These are phyloP conservation scores for Margaritifera margaritifera DNA, from an alignment of 2,888 invertebrate species.

Conservation along the genomic window DNA sequence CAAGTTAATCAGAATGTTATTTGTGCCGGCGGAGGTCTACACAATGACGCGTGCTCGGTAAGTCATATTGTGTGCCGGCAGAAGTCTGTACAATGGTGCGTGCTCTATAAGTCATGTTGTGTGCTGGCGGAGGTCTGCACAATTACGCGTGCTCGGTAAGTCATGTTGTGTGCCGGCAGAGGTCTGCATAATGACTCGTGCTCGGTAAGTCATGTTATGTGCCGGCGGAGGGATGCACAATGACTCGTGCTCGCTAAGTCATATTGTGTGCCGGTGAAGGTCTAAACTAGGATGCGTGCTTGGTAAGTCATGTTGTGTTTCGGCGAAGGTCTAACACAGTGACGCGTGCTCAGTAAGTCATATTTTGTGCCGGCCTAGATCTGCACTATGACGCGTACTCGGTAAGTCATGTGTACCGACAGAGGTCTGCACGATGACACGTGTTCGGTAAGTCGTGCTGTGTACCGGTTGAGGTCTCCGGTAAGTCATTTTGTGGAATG, in stretches of 20 bases:
- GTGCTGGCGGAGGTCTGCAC: constrained; percentile 54
- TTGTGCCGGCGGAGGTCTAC: constrained; percentile 60
- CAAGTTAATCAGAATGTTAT: constrained; percentile 56
- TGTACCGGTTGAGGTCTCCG: constrained; percentile 16
- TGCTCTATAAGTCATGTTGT: constrained; percentile 56
- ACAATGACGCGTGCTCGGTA: constrained; percentile 61
- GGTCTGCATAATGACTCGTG: no score
- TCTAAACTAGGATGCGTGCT: neutral
- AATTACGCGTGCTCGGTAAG: no score
- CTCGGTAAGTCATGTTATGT: constrained; percentile 58
- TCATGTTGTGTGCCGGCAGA: constrained; percentile 15
- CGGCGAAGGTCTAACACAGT: constrained; percentile 40
- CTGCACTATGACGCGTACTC: neutral
- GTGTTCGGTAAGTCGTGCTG: no score
- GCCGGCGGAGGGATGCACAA: constrained; percentile 49
- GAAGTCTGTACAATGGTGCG: neutral
- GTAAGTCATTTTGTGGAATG: constrained; percentile 64
- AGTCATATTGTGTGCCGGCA: constrained; percentile 6
- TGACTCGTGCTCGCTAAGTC: no score
- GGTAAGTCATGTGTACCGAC: constrained; percentile 29
- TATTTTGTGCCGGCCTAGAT: no score
- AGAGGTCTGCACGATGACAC: constrained; percentile 27
- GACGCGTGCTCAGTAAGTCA: no score
- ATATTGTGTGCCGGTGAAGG: constrained; percentile 13
- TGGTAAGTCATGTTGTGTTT: constrained; percentile 63